Percentiles rank a stretch among this genome's conserved stretches.
Conservation (phyloP, 2,113 vertebrate genomes). For the Solea senegalensis region DNA sequence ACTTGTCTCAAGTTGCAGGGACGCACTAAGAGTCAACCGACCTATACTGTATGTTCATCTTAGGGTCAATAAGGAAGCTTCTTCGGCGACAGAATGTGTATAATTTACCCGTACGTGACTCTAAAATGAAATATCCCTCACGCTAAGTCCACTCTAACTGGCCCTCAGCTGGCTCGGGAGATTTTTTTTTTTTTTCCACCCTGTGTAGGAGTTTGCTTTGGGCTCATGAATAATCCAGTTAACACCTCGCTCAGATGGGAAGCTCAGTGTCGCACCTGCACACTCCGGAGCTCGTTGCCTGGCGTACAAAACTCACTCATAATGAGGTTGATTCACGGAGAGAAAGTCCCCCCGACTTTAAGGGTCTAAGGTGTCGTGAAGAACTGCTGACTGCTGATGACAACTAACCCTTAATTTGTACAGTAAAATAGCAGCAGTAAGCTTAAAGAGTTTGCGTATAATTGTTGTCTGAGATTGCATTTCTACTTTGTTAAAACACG, state of each 20-base stretch:
- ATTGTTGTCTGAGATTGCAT: too few species aligned
- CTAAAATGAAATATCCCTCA: background rate
- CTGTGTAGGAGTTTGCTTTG: constrained; percentile 4
- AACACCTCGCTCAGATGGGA: constrained; percentile 24
- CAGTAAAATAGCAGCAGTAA: too few species aligned
- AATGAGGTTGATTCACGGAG: constrained; percentile 1
- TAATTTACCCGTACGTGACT: background rate
- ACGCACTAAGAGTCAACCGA: background rate
- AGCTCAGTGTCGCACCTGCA: constrained; percentile 42
- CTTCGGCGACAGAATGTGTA: background rate
- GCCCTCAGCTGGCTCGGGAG: background rate
- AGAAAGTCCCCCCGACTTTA: background rate
- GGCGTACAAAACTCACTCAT: constrained; percentile 1
- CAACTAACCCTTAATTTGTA: too few species aligned
- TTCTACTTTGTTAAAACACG: too few species aligned
- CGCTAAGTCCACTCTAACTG: background rate
- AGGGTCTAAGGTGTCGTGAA: background rate
- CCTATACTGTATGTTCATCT: background rate
- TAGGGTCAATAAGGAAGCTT: background rate
- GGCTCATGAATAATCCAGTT: constrained; percentile 56
- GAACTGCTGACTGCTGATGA: too few species aligned
- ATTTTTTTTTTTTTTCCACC: background rate
- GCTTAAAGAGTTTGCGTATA: too few species aligned
- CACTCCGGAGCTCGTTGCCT: constrained; percentile 31
- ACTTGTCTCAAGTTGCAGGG: constrained; percentile 52